phyloP scores from a whole-genome alignment of 2,797 vertebrate genomes.

The Sternotherus odoratus region DNA sequence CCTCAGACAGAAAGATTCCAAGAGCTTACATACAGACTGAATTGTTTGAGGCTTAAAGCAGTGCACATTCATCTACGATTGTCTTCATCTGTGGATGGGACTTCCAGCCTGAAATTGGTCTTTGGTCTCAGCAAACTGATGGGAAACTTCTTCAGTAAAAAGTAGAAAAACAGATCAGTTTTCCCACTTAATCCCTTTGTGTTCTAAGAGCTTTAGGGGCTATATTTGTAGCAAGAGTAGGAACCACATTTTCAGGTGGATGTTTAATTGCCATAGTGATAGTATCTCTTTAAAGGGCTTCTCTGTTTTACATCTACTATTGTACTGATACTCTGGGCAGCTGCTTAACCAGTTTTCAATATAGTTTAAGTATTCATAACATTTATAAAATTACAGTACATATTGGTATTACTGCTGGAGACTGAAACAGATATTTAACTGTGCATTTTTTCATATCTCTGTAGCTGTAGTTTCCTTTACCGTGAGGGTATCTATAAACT shows the following conservation, averaged over 20 bases:
- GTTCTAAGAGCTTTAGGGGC: neutral
- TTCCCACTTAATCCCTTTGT: neutral
- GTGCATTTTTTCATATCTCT: neutral
- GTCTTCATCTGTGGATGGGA: neutral
- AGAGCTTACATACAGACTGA: neutral
- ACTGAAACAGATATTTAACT: slow-evolving; percentile 16
- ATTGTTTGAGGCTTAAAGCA: neutral
- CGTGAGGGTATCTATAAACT: slow-evolving; percentile 22
- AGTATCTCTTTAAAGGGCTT: neutral
- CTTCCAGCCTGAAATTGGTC: neutral
- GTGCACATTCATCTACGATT: neutral
- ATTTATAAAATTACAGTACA: slow-evolving; percentile 27
- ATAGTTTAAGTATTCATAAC: slow-evolving; percentile 14
- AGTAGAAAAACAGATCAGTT: neutral
- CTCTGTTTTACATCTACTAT: neutral
- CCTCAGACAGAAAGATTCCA: neutral
- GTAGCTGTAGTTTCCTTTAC: neutral
- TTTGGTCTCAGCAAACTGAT: neutral
- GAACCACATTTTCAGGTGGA: neutral
- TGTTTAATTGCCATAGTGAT: neutral
- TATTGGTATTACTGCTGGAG: neutral
- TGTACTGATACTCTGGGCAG: neutral
- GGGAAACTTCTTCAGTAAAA: neutral
- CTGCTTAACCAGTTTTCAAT: neutral
- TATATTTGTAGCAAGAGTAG: neutral